Conservation (phyloP, 2,888 invertebrate species). For the Rhagonycha fulva region DNA sequence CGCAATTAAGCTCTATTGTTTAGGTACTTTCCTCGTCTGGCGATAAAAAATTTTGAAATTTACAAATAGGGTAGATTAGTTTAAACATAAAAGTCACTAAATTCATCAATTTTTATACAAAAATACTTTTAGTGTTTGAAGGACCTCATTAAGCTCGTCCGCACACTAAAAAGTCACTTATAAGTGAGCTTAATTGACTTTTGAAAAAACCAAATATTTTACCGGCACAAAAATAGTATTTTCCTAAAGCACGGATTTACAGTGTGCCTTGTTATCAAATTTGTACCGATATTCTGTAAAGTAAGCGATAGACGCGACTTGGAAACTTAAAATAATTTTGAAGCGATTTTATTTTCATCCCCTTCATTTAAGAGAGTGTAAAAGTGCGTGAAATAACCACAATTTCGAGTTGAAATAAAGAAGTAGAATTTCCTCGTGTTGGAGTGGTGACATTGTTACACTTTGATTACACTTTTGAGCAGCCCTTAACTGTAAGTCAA, state of each 20-base stretch:
- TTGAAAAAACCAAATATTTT: neutral
- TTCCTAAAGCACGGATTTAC: neutral
- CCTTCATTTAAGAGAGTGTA: conserved; percentile 33
- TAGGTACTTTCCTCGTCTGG: no score
- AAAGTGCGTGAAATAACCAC: conserved; percentile 35
- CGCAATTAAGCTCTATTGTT: no score
- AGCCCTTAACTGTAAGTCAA: conserved; percentile 30
- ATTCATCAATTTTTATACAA: neutral
- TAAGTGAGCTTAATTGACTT: neutral
- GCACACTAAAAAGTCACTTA: neutral
- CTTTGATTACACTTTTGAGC: conserved; percentile 36
- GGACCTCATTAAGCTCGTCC: neutral
- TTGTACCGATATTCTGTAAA: no score
- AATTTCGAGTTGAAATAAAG: conserved; percentile 27
- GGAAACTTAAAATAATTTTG: neutral
- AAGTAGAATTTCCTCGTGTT: conserved; percentile 29
- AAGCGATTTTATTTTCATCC: conserved; percentile 7
- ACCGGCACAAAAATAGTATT: neutral
- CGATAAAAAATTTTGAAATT: no score
- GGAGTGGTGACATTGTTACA: conserved; percentile 32
- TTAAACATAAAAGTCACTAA: no score
- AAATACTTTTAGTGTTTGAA: neutral
- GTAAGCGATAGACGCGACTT: neutral
- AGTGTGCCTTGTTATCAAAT: neutral
- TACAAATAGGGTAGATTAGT: no score